These are phyloP conservation scores for Larimichthys polyactis DNA, from an alignment of 2,113 vertebrate genomes.

Conservation along the genomic window DNA sequence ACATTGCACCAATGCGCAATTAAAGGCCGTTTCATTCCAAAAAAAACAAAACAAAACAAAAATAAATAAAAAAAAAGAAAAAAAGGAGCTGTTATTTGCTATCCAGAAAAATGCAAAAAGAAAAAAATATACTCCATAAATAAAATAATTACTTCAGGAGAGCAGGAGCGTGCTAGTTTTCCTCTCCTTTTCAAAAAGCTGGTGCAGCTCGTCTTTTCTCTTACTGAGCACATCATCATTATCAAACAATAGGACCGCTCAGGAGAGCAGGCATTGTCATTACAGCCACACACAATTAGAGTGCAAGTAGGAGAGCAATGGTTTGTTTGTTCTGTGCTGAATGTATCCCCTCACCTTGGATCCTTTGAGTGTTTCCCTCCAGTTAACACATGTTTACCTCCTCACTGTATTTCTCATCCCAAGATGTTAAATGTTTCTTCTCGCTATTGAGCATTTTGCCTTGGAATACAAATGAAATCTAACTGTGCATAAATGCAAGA, in stretches of 20 bases:
- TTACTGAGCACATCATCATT: conserved; percentile 81
- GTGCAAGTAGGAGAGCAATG: conserved; percentile 84
- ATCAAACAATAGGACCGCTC: conserved; percentile 81
- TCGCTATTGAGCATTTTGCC: conserved; percentile 30
- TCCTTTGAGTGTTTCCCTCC: conserved; percentile 52
- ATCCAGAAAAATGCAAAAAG: conserved; percentile 56
- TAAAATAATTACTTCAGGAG: conserved; percentile 70
- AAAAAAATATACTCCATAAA: conserved; percentile 46
- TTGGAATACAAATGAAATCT: conserved; percentile 56
- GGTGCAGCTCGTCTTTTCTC: conserved; percentile 72
- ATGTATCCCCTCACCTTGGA: conserved; percentile 77
- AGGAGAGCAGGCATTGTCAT: conserved; percentile 81
- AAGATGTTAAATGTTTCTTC: conserved; percentile 56
- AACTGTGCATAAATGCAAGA: conserved; percentile 24
- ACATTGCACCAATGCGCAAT: conserved; percentile 77
- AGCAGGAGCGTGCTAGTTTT: conserved; percentile 73
- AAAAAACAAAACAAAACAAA: background rate
- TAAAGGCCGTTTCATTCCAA: conserved; percentile 78
- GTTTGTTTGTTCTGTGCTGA: conserved; percentile 88
- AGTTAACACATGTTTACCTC: conserved; percentile 67
- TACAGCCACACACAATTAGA: conserved; percentile 85
- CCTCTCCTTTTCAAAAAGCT: conserved; percentile 74
- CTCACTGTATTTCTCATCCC: conserved; percentile 53
- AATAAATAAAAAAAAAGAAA: conserved; percentile 14
- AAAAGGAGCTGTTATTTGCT: conserved; percentile 54